Evolutionary conservation across 2,113 vertebrate genomes (phyloP), one percentile per base, ranked within the genome.

Genomic region (Falco punctatus): DNA sequence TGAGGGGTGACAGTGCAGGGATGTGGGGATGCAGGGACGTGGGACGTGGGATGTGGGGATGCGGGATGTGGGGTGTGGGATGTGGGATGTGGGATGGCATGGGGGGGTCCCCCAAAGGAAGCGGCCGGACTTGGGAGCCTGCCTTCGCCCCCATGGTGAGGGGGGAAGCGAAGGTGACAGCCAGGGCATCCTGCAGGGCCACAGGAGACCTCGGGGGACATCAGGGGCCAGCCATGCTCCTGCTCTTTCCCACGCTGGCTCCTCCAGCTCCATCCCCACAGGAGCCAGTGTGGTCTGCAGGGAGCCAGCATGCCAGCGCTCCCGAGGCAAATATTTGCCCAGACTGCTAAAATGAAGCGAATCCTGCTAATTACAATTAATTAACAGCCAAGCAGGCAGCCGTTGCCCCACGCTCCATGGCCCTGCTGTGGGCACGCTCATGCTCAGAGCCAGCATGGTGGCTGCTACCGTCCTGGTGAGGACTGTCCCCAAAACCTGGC

Each of bases 121-220:
- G 7, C 2, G 1, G 40, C 38, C 27, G 58, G 38, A 0, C n/a
- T 12, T 7, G 5, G 32, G 52, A 26, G 21, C 59, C 62, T 32
- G 69, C 40, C 26, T n/a, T 38, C 9, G 15, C 30, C 18, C 18
- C 3, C 17, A 2, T 1, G 1, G 26, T 10, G 1, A 11, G 4
- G 3, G 35, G 38, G 28, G 21, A 21, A n/a, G 15, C 2, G 2
- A 18, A 48, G 74, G 52, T 11, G 69, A 10, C 35, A 42, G n/a
- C 55, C 49, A 24, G 81, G 15, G 27, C 62, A 62, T 32, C 64
- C 13, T 35, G 30, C 1, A 7, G 48, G 58, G 32, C 49, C 79
- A 6, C 49, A 4, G 67, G 74, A 65, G 15, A 49, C 40, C 10
- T 7, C 1, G 18, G 23, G 65, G 59, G 52, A 18, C 9, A 0